phyloP scores from a whole-genome alignment of 2,888 invertebrate genomes.

The Belgica antarctica region DNA sequence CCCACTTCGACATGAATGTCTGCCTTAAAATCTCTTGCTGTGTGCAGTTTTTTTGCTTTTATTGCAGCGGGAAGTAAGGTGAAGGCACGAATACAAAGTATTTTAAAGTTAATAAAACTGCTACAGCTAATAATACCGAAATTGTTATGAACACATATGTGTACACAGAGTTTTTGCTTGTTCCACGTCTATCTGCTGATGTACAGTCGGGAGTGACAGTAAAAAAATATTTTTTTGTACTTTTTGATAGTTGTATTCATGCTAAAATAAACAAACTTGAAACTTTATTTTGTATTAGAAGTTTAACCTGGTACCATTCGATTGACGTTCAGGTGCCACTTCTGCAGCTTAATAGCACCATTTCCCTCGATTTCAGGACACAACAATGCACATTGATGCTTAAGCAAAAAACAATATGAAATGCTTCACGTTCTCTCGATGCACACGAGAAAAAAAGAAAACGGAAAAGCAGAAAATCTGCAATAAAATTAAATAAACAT shows the following conservation, averaged over 20 bases:
- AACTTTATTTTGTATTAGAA: too few species aligned
- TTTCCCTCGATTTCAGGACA: background rate
- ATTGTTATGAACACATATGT: slow-evolving; percentile 11
- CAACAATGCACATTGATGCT: background rate
- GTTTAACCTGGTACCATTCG: too few species aligned
- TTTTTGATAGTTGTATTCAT: too few species aligned
- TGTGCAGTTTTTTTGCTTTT: background rate
- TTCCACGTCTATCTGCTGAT: too few species aligned
- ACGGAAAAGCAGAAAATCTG: background rate
- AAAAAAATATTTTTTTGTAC: too few species aligned
- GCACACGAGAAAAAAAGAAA: background rate
- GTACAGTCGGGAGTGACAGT: too few species aligned
- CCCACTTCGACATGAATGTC: background rate
- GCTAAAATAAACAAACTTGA: too few species aligned
- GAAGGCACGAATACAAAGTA: background rate
- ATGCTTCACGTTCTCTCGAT: background rate
- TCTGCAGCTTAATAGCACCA: background rate
- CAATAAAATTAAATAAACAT: slow-evolving; percentile 40
- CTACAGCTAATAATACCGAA: slow-evolving; percentile 29
- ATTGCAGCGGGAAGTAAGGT: background rate
- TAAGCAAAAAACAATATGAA: background rate
- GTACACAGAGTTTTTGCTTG: background rate
- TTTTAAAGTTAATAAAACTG: slow-evolving; percentile 31
- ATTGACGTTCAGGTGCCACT: background rate
- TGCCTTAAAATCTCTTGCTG: background rate